Conservation (phyloP, 2,797 vertebrate genomes). For the Gouania willdenowi region DNA sequence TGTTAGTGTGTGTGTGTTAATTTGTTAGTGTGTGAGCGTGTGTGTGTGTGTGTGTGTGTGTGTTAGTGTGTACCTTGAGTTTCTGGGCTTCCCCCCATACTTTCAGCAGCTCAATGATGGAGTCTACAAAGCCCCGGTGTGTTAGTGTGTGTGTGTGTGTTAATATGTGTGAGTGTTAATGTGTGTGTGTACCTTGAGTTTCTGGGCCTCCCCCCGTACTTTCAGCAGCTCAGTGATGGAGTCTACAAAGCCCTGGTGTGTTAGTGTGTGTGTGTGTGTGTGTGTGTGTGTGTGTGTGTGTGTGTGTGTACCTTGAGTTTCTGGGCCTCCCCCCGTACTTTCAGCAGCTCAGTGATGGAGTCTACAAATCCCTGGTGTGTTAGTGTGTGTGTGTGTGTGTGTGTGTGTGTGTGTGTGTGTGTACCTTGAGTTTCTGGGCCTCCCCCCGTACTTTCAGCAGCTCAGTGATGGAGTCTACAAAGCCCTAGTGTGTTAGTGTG, state of each 20-base stretch:
- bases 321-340: constrained; percentile 95
- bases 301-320: constrained; percentile 97
- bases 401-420: too few species aligned
- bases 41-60: too few species aligned
- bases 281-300: too few species aligned
- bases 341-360: constrained; percentile 95
- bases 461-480: constrained; percentile 97
- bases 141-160: too few species aligned
- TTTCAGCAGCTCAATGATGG: constrained; percentile 96
- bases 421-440: constrained; percentile 96
- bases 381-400: too few species aligned
- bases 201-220: constrained; percentile 95
- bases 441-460: constrained; percentile 95
- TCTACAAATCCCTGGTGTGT: constrained; percentile 98
- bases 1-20: too few species aligned
- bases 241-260: constrained; percentile 97
- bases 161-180: too few species aligned
- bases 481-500: too few species aligned
- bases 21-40: too few species aligned
- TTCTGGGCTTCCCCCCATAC: constrained; percentile 96
- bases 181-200: constrained; percentile 96
- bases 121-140: constrained; percentile 98
- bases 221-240: constrained; percentile 97
- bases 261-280: too few species aligned
- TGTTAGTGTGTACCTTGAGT: constrained; percentile 95